Base-by-base conservation (phyloP, 1,140 invertebrate species). In the Thaumatotibia leucotreta region DNA sequence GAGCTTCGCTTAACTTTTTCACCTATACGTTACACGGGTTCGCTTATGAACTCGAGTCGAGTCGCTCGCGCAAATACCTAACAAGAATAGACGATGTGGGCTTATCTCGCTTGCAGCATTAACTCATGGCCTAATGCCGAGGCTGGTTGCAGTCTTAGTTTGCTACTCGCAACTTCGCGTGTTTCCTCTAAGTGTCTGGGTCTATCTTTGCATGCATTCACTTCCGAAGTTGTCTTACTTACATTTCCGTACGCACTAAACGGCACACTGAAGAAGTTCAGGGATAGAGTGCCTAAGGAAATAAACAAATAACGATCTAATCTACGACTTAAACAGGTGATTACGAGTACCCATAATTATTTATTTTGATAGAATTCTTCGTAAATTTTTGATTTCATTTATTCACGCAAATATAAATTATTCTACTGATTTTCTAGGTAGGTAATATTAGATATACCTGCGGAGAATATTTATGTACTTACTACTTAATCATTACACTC, bases 181-280 rank as follows among this genome's bases (percentile, higher is more conserved):
- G 52, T 27, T 27, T 27, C 52, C 52, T 1, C 27, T 58, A 58
- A 58, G 22, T 54, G 50, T 22, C 50, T 45, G 39, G 23, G 22
- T 54, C 50, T 54, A 54, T 54, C 50, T 54, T 9, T 54, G 50
- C 23, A 24, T 54, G 50, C 50, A 54, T 54, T 10, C 50, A 54
- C 50, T 54, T 54, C 50, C 50, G 50, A 54, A 54, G 52, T 58
- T 58, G 52, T 58, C 52, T 58, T 58, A 58, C 52, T 27, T 58
- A 58, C 52, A 20, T 39, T 5, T 14, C 35, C 4, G 52, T 58
- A 58, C 52, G 52, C 52, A 58, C 52, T n/a, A 58, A 58, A 29
- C 24, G 27, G 11, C 52, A 29, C 11, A 31, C 23, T 58, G 52
- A 9, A 24, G 20, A 27, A 54, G 50, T 54, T 54, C 50, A 54